A percentile compares a stretch with the other conserved stretches of the same genome.
These are phyloP conservation scores for Drosophila ercepeae DNA, from an alignment of 1,140 invertebrate species.

Conservation along the genomic window DNA sequence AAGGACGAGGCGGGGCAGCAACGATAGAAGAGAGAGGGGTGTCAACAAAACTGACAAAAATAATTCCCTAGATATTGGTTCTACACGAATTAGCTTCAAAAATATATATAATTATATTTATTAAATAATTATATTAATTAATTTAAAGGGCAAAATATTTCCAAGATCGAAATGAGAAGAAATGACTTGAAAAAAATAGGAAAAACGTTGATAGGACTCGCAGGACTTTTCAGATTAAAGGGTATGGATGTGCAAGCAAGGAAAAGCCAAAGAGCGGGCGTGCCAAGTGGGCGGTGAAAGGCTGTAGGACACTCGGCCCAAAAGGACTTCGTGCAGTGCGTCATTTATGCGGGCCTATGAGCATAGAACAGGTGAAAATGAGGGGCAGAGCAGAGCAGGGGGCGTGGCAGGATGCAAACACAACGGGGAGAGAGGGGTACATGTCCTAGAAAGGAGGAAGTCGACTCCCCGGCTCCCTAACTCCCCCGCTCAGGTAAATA, in stretches of 20 bases:
- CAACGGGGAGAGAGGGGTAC: neutral
- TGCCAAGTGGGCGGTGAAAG: neutral
- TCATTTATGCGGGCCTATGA: conserved; percentile 68
- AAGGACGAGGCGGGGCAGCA: neutral
- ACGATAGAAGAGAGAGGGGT: neutral
- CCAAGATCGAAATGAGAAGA: too few species aligned
- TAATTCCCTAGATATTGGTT: neutral
- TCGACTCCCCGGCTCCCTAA: neutral
- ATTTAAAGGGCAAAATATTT: too few species aligned
- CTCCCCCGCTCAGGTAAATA: conserved; percentile 60
- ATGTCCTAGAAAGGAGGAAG: neutral
- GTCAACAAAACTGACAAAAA: neutral
- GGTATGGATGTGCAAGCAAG: conserved; percentile 21
- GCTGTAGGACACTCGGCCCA: conserved; percentile 40
- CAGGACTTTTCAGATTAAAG: neutral
- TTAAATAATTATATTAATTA: too few species aligned
- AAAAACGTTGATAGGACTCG: neutral
- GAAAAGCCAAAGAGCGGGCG: conserved; percentile 1
- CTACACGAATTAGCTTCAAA: neutral
- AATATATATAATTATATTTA: too few species aligned
- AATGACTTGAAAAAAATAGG: neutral
- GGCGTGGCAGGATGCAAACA: neutral
- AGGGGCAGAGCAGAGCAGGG: neutral
- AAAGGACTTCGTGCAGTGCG: conserved; percentile 55
- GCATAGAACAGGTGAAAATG: conserved; percentile 15